A percentile compares a stretch with the other conserved stretches of the same genome.
Conservation (phyloP, 2,888 invertebrate genomes). For the Galerucella pusilla region DNA sequence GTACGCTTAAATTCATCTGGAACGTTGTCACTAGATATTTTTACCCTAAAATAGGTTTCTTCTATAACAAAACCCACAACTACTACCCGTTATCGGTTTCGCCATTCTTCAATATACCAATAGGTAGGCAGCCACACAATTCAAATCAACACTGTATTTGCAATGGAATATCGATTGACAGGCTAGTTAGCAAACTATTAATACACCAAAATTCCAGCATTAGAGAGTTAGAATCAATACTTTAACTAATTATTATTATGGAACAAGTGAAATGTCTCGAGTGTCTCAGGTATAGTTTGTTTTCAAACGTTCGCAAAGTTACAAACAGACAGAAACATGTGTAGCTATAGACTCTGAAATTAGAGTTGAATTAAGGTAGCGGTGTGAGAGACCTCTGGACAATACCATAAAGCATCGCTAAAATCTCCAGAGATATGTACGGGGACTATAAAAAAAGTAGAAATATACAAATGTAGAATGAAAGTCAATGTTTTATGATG, state of each 20-base stretch:
- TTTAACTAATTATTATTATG: neutral
- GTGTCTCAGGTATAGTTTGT: conserved; percentile 1
- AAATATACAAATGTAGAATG: neutral
- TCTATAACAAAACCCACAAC: no score
- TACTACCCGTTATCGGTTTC: no score
- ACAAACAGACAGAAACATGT: conserved; percentile 10
- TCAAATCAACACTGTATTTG: neutral
- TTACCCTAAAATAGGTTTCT: no score
- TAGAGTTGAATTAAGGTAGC: neutral
- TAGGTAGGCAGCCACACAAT: neutral
- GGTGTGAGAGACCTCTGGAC: neutral
- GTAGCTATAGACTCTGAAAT: conserved; percentile 4
- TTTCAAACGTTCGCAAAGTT: neutral
- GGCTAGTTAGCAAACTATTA: neutral
- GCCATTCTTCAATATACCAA: neutral
- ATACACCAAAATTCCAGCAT: neutral
- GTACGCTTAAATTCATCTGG: no score
- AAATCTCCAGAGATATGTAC: neutral
- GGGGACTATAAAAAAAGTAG: neutral
- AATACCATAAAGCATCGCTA: neutral
- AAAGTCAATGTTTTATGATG: no score
- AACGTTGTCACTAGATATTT: no score
- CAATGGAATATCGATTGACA: neutral
- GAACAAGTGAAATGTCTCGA: neutral
- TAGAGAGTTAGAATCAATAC: neutral